Base-by-base conservation (phyloP, 2,113 vertebrate species). In the Thamnophis sirtalis region DNA sequence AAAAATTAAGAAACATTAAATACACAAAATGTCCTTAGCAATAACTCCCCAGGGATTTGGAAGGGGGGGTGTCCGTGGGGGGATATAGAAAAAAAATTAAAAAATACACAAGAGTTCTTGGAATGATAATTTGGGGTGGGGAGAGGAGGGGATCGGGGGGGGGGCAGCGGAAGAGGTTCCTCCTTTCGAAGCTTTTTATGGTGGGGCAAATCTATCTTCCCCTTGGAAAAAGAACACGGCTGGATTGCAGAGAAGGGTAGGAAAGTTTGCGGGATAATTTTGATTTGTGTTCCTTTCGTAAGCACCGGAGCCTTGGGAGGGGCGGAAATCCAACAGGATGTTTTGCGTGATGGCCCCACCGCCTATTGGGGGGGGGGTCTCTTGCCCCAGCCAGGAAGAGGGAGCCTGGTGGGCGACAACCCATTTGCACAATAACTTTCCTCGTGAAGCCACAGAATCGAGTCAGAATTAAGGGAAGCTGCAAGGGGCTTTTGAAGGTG, bases 1-100 rank as follows among this genome's bases (percentile, higher is more conserved):
- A 85, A 96, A 96, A 96, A 97, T 97, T 98, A 98, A 98, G 97
- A 97, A 98, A 98, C 97, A 89, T 97, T 96, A 96, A 97, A 98
- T 97, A 97, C 96, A 98, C 95, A 95, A 95, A 89, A 93, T 43
- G 93, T 92, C 94, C 90, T 90, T 95, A 96, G 94, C 60, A 2
- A 73, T 86, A 26, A 10, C 24, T 26, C 58, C 92, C 93, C 90
- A 93, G 92, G 90, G 21, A 60, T 90, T 28, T 50, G 55, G 55
- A 3, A 3, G 43, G 43, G 43, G 55, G 38, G 51, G 94, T 93
- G 38, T 10, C 50, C 22, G 2, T 19, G 24, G 19, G 90, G 19
- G 1, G 5, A 43, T 5, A 55, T 1, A 28, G 28, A 1, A 33
- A 68, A 28, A 11, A 1, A 28, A n/a, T 7, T 63, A 22, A 92